Base-by-base conservation (phyloP, 2,797 vertebrate genomes). In the Artibeus lituratus region DNA sequence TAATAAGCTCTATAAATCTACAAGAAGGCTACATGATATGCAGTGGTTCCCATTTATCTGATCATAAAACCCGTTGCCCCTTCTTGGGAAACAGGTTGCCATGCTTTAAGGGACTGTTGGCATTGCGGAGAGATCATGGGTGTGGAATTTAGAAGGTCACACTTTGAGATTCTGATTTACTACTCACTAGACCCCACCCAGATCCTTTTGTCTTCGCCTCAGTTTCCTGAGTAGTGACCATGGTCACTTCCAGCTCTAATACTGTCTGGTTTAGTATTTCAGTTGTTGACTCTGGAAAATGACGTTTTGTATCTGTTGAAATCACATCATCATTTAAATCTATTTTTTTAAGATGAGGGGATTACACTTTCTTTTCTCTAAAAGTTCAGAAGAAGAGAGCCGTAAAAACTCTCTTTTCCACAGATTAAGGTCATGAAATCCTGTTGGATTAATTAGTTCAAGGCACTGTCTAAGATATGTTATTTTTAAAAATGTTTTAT, bases 31-130 rank as follows among this genome's bases (percentile, higher is more conserved):
- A 7, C 49, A 10, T 57, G 39, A 26, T 32, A 37, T 76, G 6
- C 35, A 87, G 51, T 92, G 16, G 92, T 96, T 95, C 70, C 42
- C 59, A 19, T 76, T 83, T 72, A 88, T 90, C 47, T 96, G 51
- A 76, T 24, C 57, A 47, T 8, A 95, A 26, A 94, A 72, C 65
- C n/a, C 7, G 4, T 29, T 4, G 1, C 15, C 19, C 21, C n/a
- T 82, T 73, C 83, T 47, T 44, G 12, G 51, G 51, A 80, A 83
- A 62, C 26, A 42, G 49, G 86, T 94, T 86, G 29, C 73, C 32
- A 47, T 67, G 26, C 19, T 92, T 65, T 88, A 53, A 87, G 70
- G 49, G 49, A 35, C 37, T 65, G 0, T 57, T 92, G 53, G 22
- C 77, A 0, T 76, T 59, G 29, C 29, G 32, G 53, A 47, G 90